phyloP scores from a whole-genome alignment of 2,113 vertebrate species.

The Corythaixoides concolor region DNA sequence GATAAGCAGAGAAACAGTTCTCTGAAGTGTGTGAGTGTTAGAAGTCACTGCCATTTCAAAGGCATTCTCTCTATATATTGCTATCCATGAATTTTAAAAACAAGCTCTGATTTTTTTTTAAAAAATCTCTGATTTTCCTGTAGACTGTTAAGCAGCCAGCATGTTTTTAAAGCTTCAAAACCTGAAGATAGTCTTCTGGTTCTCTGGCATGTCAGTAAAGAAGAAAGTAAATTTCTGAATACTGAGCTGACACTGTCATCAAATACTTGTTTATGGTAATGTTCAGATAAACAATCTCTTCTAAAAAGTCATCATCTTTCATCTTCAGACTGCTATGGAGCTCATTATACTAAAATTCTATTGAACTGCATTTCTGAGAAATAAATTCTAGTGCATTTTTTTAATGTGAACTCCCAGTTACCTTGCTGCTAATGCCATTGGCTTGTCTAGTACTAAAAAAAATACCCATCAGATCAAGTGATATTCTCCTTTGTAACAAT shows the following conservation, averaged over 20 bases:
- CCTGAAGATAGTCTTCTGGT: not conserved
- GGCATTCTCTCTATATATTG: not conserved
- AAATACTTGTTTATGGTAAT: constrained; percentile 16
- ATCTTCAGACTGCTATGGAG: constrained; percentile 12
- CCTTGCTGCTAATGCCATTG: not conserved
- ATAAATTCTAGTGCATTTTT: not conserved
- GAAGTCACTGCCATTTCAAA: constrained; percentile 35
- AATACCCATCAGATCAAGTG: not conserved
- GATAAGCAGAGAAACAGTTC: not conserved
- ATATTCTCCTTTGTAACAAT: not conserved
- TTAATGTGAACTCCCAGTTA: constrained; percentile 2
- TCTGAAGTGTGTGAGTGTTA: not conserved
- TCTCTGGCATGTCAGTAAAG: not conserved
- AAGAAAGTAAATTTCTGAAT: constrained; percentile 15
- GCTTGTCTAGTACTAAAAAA: not conserved
- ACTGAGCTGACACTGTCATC: not conserved
- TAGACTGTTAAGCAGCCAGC: not conserved
- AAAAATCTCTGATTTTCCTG: not conserved
- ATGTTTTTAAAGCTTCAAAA: constrained; percentile 31
- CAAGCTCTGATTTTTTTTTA: constrained; percentile 24
- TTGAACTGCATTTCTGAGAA: not conserved
- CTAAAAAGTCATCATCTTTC: constrained; percentile 16
- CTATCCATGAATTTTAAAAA: constrained; percentile 12
- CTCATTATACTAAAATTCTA: constrained; percentile 8
- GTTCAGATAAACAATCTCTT: not conserved